A percentile compares a stretch with the other conserved stretches of the same genome.
Evolutionary conservation across 1,140 invertebrate species (phyloP).

Genomic region (Nymphalis io): DNA sequence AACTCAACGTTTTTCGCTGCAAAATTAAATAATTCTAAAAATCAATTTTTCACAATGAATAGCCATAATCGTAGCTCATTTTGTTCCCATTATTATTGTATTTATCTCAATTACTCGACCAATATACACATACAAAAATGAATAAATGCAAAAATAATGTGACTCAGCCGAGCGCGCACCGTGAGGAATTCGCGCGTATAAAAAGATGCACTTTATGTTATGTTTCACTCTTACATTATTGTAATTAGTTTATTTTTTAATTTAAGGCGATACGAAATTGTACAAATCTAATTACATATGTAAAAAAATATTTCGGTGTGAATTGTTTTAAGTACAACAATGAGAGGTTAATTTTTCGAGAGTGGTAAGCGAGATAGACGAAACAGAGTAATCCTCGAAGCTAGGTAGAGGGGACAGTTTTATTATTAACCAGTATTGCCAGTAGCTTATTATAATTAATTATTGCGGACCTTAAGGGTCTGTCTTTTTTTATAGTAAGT

Average conservation of each 20-base stretch:
- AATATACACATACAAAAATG: not conserved
- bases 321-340: not conserved
- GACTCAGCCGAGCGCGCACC: not conserved
- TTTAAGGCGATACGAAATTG: not conserved
- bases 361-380: not conserved
- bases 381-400: not conserved
- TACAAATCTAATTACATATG: not conserved
- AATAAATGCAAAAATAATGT: not conserved
- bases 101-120: not conserved
- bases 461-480: not conserved
- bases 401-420: not conserved
- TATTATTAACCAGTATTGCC: slow-evolving; percentile 2
- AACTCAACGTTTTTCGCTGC: not conserved
- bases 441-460: not conserved
- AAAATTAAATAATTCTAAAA: not conserved
- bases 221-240: not conserved
- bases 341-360: not conserved
- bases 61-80: not conserved
- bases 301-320: not conserved
- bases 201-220: not conserved
- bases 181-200: not conserved
- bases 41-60: slow-evolving; percentile 3
- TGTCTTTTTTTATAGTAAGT: too few relatives aligned
- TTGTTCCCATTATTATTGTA: slow-evolving; percentile 8
- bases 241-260: not conserved